These are phyloP conservation scores for Ophiodon elongatus DNA, from an alignment of 2,113 vertebrate genomes.

Conservation along the genomic window DNA sequence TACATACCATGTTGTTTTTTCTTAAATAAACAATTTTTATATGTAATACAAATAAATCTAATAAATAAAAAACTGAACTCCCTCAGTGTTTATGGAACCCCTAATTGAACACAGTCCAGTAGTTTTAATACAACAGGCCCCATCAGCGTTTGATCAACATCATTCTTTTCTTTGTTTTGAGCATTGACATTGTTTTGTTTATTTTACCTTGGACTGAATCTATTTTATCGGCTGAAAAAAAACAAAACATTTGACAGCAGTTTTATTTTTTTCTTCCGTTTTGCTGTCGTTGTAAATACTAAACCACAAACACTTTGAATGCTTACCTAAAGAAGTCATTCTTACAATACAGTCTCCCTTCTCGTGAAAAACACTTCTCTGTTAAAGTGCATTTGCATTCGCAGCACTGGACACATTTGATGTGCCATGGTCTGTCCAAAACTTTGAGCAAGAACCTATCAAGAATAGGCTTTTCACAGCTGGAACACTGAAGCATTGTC, in stretches of 20 bases:
- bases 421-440: slow-evolving; percentile 98
- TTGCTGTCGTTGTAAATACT: background rate
- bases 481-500: slow-evolving; percentile 97
- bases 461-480: slow-evolving; percentile 96
- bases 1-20: too few relatives aligned
- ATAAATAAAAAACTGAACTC: background rate
- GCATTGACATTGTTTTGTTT: background rate
- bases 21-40: rapidly evolving
- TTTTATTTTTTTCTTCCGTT: background rate
- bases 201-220: background rate
- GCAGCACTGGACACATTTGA: slow-evolving; percentile 98
- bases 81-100: background rate
- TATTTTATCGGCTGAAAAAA: background rate
- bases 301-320: background rate
- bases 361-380: slow-evolving; percentile 98
- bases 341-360: slow-evolving; percentile 98
- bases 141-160: background rate
- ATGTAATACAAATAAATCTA: background rate
- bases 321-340: slow-evolving; percentile 99
- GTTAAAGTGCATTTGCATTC: slow-evolving; percentile 98
- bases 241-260: background rate
- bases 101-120: background rate
- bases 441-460: slow-evolving; percentile 98
- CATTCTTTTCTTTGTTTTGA: background rate
- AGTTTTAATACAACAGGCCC: background rate